These are phyloP conservation scores for Philaethria dido DNA, from an alignment of 2,888 invertebrate species.

Conservation along the genomic window DNA sequence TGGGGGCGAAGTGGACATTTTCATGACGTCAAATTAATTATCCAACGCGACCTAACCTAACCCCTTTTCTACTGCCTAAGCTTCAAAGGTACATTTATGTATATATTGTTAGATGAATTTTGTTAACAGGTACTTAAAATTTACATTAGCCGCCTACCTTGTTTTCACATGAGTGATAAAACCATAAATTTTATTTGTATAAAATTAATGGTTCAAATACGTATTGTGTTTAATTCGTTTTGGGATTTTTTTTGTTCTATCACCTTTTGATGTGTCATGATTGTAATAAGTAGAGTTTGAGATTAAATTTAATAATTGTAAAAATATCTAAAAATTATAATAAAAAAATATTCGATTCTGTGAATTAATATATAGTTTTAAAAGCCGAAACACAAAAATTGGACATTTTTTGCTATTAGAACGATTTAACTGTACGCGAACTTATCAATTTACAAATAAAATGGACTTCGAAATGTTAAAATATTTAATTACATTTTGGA, in stretches of 20 bases:
- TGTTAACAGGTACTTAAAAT: conserved; percentile 21
- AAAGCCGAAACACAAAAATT: too few relatives aligned
- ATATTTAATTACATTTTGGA: too few relatives aligned
- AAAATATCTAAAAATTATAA: too few relatives aligned
- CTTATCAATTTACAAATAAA: background rate
- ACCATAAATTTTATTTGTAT: background rate
- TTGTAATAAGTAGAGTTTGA: background rate
- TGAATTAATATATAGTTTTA: too few relatives aligned
- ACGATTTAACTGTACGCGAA: too few relatives aligned
- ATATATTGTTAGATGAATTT: conserved; percentile 33
- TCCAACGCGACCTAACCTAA: conserved; percentile 49
- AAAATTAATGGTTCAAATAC: background rate
- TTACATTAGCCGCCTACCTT: conserved; percentile 6
- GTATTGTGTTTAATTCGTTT: background rate
- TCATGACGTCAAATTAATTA: conserved; percentile 50
- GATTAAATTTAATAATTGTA: too few relatives aligned
- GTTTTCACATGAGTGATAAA: conserved; percentile 6
- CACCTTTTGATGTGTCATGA: background rate
- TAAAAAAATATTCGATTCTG: too few relatives aligned
- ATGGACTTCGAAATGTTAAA: background rate
- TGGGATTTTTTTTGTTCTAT: background rate
- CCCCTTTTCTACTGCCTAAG: conserved; percentile 45
- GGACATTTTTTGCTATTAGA: too few relatives aligned
- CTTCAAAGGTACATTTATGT: conserved; percentile 29
- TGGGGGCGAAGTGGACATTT: conserved; percentile 39